Percentiles rank a stretch among this genome's conserved stretches.
These are phyloP conservation scores for Nephrotoma guestfalica DNA, from an alignment of 2,888 invertebrate species.

Conservation along the genomic window DNA sequence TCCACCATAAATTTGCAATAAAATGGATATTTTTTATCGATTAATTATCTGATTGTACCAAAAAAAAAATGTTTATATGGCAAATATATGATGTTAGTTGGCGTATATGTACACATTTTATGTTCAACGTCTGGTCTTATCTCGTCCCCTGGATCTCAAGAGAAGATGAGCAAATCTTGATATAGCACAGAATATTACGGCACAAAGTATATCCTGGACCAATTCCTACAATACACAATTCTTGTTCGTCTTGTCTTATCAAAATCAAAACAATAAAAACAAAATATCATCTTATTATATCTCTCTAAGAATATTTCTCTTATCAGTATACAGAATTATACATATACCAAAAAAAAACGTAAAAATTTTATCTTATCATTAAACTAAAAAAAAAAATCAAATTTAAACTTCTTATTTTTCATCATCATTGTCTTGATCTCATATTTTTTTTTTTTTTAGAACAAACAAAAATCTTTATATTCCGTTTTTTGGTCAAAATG, in stretches of 20 bases:
- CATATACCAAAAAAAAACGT: background rate
- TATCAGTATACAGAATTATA: background rate
- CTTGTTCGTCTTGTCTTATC: background rate
- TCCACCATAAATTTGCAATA: background rate
- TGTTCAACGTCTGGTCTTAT: background rate
- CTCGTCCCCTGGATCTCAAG: background rate
- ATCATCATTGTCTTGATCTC: background rate
- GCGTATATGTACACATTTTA: background rate
- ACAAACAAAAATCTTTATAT: background rate
- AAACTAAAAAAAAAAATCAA: background rate
- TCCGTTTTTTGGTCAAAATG: background rate
- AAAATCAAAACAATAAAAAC: background rate
- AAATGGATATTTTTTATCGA: background rate
- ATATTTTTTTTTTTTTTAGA: background rate
- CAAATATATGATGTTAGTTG: background rate
- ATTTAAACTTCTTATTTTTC: background rate
- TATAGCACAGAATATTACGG: background rate
- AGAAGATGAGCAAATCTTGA: background rate
- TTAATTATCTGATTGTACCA: background rate
- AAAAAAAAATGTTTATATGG: background rate
- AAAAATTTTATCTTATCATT: background rate
- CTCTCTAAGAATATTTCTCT: background rate
- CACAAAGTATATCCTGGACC: background rate
- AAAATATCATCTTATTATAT: background rate
- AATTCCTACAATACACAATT: background rate